phyloP scores from a whole-genome alignment of 1,140 invertebrate species.

The Panulirus ornatus region DNA sequence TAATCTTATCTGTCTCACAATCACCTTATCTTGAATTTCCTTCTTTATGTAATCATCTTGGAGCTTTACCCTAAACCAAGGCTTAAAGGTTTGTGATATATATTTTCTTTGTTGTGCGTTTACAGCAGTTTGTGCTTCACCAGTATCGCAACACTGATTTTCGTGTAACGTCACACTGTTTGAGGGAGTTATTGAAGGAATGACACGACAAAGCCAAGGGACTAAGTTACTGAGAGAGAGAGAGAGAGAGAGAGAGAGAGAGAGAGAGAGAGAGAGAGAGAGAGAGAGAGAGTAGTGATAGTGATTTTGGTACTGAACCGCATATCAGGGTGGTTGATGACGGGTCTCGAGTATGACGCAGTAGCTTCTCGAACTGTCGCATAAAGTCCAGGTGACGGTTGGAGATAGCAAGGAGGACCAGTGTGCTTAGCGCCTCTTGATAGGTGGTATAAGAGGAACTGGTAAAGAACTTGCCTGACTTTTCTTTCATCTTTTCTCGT shows the following conservation, averaged over 20 bases:
- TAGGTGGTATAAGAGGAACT: neutral
- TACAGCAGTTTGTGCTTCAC: too few species aligned
- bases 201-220: neutral
- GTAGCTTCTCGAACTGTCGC: neutral
- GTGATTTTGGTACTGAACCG: neutral
- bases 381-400: neutral
- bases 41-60: too few species aligned
- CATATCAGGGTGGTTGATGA: neutral
- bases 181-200: neutral
- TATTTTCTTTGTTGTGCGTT: too few species aligned
- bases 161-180: neutral
- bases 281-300: neutral
- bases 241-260: conserved; percentile 4
- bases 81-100: too few species aligned
- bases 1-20: too few species aligned
- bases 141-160: neutral
- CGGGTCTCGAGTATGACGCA: neutral
- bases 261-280: neutral
- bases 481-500: too few species aligned
- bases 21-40: too few species aligned
- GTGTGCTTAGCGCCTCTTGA: neutral
- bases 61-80: too few species aligned
- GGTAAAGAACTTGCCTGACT: neutral
- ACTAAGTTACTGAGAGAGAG: neutral
- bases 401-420: neutral